Evolutionary conservation across 2,113 vertebrate genomes (phyloP).

Genomic region (Sylvilagus bachmani): DNA sequence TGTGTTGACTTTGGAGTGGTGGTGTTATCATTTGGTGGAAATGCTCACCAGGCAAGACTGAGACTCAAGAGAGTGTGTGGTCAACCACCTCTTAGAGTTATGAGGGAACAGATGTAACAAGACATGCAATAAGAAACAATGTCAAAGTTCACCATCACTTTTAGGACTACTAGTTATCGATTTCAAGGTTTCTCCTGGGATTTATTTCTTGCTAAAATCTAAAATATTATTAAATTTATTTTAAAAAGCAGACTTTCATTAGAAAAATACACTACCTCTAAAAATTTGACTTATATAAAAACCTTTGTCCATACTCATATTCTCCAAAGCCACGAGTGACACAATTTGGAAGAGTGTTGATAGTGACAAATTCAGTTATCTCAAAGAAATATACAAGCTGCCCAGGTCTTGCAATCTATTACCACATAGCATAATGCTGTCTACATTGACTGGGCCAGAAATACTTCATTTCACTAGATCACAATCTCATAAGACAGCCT

Average conservation of each 20-base stretch:
- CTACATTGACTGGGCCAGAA: constrained; percentile 85
- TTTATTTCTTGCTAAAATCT: constrained; percentile 66
- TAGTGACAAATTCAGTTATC: constrained; percentile 85
- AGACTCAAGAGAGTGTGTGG: neutral
- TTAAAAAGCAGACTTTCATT: neutral
- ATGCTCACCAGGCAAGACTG: neutral
- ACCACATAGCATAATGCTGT: constrained; percentile 80
- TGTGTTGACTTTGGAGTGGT: neutral
- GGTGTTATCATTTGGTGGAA: neutral
- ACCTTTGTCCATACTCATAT: constrained; percentile 39
- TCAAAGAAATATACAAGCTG: constrained; percentile 81
- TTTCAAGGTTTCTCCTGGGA: constrained; percentile 48
- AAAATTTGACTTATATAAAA: constrained; percentile 65
- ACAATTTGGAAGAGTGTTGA: constrained; percentile 26
- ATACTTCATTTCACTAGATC: constrained; percentile 88
- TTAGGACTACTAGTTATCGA: neutral
- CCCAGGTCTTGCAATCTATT: constrained; percentile 82
- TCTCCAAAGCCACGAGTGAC: constrained; percentile 73
- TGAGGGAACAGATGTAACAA: neutral
- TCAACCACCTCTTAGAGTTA: constrained; percentile 61
- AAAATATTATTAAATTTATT: constrained; percentile 8
- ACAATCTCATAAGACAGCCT: constrained; percentile 88
- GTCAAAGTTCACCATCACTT: constrained; percentile 10
- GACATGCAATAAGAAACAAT: neutral
- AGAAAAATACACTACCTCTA: neutral